Percentiles rank a stretch among this genome's conserved stretches.
Conservation (phyloP, 2,797 vertebrate genomes). For the Siniperca obscura region DNA sequence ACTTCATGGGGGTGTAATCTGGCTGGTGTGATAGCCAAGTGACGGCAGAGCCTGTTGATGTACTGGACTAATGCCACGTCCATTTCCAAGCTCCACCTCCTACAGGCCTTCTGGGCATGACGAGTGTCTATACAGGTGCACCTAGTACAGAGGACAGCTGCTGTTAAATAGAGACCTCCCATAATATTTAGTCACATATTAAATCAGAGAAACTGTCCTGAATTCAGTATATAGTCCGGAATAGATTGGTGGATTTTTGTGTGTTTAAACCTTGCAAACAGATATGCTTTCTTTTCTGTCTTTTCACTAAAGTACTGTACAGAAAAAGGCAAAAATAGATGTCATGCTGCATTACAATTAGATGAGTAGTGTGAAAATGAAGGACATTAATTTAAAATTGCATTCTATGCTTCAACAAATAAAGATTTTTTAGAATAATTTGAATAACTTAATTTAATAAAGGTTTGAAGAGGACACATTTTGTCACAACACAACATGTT, state of each 20-base stretch:
- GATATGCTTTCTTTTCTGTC: neutral
- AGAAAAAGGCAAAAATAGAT: neutral
- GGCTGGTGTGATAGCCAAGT: conserved; percentile 95
- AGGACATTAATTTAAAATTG: neutral
- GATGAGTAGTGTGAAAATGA: neutral
- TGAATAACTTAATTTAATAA: neutral
- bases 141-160: conserved; percentile 57
- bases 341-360: neutral
- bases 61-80: conserved; percentile 96
- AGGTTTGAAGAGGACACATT: neutral
- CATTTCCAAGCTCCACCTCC: conserved; percentile 97
- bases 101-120: conserved; percentile 94
- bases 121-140: conserved; percentile 92
- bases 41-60: conserved; percentile 95
- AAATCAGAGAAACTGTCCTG: neutral
- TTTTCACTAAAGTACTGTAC: neutral
- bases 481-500: conserved; percentile 8
- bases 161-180: neutral
- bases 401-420: neutral
- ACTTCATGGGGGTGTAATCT: conserved; percentile 97
- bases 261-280: neutral
- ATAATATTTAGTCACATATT: neutral
- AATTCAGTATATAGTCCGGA: neutral
- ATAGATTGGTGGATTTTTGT: neutral
- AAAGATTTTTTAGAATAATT: neutral